These are phyloP conservation scores for Drosophila teissieri DNA, from an alignment of 1,140 invertebrate species.

Conservation along the genomic window DNA sequence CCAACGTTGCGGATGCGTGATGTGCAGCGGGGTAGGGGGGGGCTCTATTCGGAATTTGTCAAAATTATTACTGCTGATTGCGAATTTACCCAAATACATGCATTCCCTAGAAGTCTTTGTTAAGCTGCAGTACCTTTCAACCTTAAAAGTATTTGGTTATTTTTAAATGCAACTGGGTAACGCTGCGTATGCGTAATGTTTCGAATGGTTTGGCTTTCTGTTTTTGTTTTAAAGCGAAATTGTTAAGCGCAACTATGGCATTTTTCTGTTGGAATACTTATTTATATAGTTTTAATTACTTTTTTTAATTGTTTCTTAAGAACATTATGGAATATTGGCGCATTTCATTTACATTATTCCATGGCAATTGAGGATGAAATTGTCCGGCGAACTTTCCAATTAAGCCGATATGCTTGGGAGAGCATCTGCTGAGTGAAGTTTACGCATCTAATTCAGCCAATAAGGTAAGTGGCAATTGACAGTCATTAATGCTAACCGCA, in stretches of 20 bases:
- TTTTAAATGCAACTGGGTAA: background rate
- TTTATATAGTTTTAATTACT: too few species aligned
- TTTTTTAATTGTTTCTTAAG: too few species aligned
- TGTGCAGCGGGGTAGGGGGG: conserved; percentile 12
- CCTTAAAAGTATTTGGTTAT: background rate
- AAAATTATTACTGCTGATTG: background rate
- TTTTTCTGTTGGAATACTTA: background rate
- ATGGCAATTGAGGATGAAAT: background rate
- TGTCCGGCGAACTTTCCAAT: background rate
- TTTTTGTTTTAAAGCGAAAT: too few species aligned
- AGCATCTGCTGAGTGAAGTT: background rate
- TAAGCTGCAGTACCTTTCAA: too few species aligned
- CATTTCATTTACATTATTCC: background rate
- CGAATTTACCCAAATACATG: background rate
- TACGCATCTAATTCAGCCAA: conserved; percentile 16
- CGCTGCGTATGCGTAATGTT: background rate
- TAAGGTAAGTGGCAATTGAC: conserved; percentile 26
- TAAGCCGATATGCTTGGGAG: background rate
- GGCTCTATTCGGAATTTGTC: background rate
- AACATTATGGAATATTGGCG: background rate
- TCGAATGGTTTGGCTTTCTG: too few species aligned
- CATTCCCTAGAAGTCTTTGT: too few species aligned
- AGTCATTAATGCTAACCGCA: conserved; percentile 33
- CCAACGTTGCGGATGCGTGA: conserved; percentile 60
- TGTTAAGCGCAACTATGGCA: too few species aligned